Percentiles rank a stretch among this genome's conserved stretches.
Conservation (phyloP, 1,140 invertebrate genomes). For the Phymastichus coffea region DNA sequence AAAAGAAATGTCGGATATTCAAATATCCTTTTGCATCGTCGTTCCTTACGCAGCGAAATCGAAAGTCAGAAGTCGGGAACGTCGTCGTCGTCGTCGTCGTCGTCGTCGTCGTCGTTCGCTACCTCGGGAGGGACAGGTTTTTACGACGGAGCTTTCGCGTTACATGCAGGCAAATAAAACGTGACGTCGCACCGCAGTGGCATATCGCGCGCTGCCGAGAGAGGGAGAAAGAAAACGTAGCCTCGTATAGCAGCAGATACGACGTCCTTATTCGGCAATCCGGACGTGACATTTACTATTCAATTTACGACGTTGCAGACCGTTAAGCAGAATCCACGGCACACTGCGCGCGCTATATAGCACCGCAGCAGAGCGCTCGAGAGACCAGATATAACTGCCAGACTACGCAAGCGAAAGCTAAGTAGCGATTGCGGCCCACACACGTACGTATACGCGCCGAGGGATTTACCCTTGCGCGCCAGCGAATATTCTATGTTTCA, state of each 20-base stretch:
- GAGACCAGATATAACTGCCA: too few relatives aligned
- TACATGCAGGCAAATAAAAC: slow-evolving; percentile 1
- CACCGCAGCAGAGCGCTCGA: too few relatives aligned
- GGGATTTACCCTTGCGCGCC: too few relatives aligned
- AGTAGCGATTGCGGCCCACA: too few relatives aligned
- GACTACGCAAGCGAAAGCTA: too few relatives aligned
- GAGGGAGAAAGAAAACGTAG: neutral
- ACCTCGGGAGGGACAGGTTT: too few relatives aligned
- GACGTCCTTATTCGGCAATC: slow-evolving; percentile 44
- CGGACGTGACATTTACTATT: slow-evolving; percentile 51
- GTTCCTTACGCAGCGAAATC: neutral
- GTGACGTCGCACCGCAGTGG: neutral
- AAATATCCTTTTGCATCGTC: too few relatives aligned
- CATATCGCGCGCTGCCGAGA: neutral
- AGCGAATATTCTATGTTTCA: too few relatives aligned
- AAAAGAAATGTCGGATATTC: too few relatives aligned
- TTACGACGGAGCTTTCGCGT: too few relatives aligned
- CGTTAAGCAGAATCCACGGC: slow-evolving; percentile 42
- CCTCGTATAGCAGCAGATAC: slow-evolving; percentile 22
- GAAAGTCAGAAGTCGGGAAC: neutral
- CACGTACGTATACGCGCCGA: neutral
- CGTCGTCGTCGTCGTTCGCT: too few relatives aligned
- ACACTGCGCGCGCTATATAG: slow-evolving; percentile 13
- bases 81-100: too few relatives aligned
- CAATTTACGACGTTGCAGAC: slow-evolving; percentile 49